phyloP scores from a whole-genome alignment of 2,888 invertebrate genomes.

The Therioaphis trifolii region DNA sequence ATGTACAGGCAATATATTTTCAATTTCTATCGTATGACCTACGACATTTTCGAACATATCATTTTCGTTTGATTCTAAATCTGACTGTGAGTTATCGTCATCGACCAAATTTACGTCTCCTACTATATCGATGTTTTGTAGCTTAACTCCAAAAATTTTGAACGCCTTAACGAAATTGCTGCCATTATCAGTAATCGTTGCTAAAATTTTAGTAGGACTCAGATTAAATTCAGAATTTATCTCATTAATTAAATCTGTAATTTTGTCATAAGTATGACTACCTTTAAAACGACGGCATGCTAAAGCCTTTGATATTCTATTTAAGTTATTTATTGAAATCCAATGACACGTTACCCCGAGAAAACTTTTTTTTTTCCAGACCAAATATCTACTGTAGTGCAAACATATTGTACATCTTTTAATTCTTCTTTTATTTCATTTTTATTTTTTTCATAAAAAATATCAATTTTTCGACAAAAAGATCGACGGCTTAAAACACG shows the following conservation, averaged over 20 bases:
- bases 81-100: neutral
- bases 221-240: conserved; percentile 67
- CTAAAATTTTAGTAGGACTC: conserved; percentile 65
- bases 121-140: neutral
- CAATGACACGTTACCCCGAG: conserved; percentile 67
- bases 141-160: neutral
- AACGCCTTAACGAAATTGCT: conserved; percentile 67
- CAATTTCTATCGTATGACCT: neutral
- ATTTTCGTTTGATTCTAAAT: conserved; percentile 5
- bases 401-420: conserved; percentile 9
- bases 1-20: neutral
- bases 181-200: conserved; percentile 66
- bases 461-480: conserved; percentile 19
- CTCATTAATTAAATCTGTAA: conserved; percentile 66
- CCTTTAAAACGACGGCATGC: conserved; percentile 68
- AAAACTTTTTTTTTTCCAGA: conserved; percentile 67
- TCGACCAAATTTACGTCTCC: neutral
- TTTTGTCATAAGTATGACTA: conserved; percentile 68
- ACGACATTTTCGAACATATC: neutral
- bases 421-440: neutral
- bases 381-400: conserved; percentile 66
- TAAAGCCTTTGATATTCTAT: conserved; percentile 64
- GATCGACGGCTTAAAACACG: neutral
- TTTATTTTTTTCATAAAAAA: conserved; percentile 11
- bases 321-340: conserved; percentile 61